Evolutionary conservation across 2,888 invertebrate genomes (phyloP).

Genomic region (Halictus quadricinctus): DNA sequence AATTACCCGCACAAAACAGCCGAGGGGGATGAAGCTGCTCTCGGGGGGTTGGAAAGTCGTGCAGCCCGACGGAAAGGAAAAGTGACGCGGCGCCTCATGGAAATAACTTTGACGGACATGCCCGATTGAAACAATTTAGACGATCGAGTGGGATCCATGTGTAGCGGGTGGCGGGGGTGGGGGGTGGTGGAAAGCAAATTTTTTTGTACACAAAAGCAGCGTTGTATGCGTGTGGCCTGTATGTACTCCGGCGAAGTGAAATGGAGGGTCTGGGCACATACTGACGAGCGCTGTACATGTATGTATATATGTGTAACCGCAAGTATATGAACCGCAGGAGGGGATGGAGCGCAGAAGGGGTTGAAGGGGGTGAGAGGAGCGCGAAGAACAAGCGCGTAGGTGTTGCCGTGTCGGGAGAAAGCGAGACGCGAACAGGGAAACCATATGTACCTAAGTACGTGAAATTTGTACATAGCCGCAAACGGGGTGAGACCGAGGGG

Average conservation of each 20-base stretch:
- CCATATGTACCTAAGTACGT: conserved; percentile 47
- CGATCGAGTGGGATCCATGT: not conserved
- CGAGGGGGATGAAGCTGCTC: not conserved
- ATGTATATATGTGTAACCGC: conserved; percentile 30
- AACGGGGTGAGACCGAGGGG: conserved; percentile 21
- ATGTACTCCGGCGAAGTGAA: conserved; percentile 18
- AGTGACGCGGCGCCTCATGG: not conserved
- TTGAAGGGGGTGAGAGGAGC: not conserved
- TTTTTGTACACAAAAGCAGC: not conserved
- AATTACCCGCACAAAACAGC: not conserved
- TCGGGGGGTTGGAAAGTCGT: not conserved
- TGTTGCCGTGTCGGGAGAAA: conserved; percentile 27
- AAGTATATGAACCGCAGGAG: conserved; percentile 26
- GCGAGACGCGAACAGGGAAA: conserved; percentile 46
- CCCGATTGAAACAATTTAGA: not conserved
- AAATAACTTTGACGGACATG: conserved; percentile 1
- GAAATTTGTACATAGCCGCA: conserved; percentile 54
- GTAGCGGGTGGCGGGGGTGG: not conserved
- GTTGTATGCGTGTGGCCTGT: not conserved
- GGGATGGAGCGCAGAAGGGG: not conserved
- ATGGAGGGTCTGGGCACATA: not conserved
- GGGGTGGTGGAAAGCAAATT: not conserved
- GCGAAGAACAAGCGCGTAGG: conserved; percentile 46
- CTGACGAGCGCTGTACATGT: not conserved
- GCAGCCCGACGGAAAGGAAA: not conserved